Evolutionary conservation across 2,113 vertebrate species (phyloP).

Genomic region (Carettochelys insculpta): DNA sequence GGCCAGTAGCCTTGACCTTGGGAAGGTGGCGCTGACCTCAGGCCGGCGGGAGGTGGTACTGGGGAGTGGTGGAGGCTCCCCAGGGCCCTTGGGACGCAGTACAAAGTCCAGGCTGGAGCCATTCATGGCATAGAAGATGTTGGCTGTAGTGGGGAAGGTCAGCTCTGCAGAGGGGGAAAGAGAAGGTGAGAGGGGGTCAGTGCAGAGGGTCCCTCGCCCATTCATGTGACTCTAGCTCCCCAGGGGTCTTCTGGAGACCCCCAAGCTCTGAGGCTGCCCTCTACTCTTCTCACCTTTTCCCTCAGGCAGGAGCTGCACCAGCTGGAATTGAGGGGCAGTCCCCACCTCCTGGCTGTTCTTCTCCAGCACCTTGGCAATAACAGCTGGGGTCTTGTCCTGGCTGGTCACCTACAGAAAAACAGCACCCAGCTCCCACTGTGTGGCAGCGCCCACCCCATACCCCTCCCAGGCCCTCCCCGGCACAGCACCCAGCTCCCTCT

Average conservation of each 20-base stretch:
- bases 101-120: constrained; percentile 88
- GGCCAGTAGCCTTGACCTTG: constrained; percentile 89
- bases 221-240: neutral
- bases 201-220: neutral
- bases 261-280: neutral
- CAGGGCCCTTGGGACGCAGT: constrained; percentile 72
- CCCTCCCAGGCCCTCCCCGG: no score
- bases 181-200: no score
- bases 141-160: constrained; percentile 85
- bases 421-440: neutral
- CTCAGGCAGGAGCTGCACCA: constrained; percentile 88
- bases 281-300: constrained; percentile 81
- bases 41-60: constrained; percentile 55
- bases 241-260: neutral
- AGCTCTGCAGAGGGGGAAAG: constrained; percentile 73
- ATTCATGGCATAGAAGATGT: constrained; percentile 92
- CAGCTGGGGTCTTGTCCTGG: constrained; percentile 89
- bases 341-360: constrained; percentile 86
- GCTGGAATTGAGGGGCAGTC: constrained; percentile 80
- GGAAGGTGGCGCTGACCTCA: constrained; percentile 86
- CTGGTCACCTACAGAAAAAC: constrained; percentile 83
- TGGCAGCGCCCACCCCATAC: no score
- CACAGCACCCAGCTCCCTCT: no score
- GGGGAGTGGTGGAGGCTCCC: constrained; percentile 58
- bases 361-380: constrained; percentile 86